Conservation (phyloP, 1,140 invertebrate species). For the Dinoponera quadriceps region DNA sequence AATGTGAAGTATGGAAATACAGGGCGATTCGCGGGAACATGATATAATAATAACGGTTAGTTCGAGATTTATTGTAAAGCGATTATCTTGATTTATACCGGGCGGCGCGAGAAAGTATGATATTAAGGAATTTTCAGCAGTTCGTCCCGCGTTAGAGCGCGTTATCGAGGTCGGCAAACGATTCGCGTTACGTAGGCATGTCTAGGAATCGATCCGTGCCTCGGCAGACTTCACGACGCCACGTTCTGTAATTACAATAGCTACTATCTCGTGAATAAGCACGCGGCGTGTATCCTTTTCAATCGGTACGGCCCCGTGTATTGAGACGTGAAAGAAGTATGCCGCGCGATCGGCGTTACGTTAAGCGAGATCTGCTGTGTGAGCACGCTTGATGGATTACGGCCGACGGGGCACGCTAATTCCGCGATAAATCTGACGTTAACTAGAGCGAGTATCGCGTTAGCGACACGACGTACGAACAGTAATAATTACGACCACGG, state of each 20-base stretch:
- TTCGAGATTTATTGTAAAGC: slow-evolving; percentile 27
- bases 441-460: slow-evolving; percentile 61
- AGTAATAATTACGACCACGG: slow-evolving; percentile 59
- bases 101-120: slow-evolving; percentile 35
- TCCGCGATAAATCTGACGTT: slow-evolving; percentile 70
- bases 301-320: neutral
- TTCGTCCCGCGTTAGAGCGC: neutral
- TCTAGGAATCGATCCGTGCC: neutral
- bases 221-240: neutral
- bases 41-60: slow-evolving; percentile 54
- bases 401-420: slow-evolving; percentile 63
- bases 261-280: neutral
- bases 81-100: slow-evolving; percentile 59
- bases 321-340: slow-evolving; percentile 41
- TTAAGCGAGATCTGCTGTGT: slow-evolving; percentile 13
- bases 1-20: slow-evolving; percentile 28
- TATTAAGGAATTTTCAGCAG: slow-evolving; percentile 53
- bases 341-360: slow-evolving; percentile 40
- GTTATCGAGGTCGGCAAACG: slow-evolving; percentile 1
- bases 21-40: slow-evolving; percentile 45
- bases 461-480: slow-evolving; percentile 45
- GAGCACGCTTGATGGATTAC: slow-evolving; percentile 63
- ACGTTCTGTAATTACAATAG: neutral
- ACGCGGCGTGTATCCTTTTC: neutral
- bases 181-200: neutral